Percentiles rank a stretch among this genome's conserved stretches.
These are phyloP conservation scores for Sterrhoptilus dennistouni DNA, from an alignment of 2,113 vertebrate species.

Conservation along the genomic window DNA sequence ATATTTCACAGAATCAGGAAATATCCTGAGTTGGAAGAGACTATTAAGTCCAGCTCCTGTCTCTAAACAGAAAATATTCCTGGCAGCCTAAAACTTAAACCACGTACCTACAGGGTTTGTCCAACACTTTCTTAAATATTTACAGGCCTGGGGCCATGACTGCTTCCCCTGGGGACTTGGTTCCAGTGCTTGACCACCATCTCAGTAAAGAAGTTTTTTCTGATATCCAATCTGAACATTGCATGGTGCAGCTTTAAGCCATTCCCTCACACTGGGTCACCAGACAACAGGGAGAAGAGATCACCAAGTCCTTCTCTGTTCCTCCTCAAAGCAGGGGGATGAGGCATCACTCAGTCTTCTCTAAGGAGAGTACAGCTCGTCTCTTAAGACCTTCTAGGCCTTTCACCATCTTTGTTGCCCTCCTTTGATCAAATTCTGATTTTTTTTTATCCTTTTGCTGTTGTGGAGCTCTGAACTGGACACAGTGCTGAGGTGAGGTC, in stretches of 20 bases:
- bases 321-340: accelerated
- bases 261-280: neutral
- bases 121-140: neutral
- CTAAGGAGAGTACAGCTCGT: neutral
- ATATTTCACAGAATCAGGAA: neutral
- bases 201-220: neutral
- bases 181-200: neutral
- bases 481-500: neutral
- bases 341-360: neutral
- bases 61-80: neutral
- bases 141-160: neutral
- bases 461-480: neutral
- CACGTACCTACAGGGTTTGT: neutral
- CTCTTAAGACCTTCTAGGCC: neutral
- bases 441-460: neutral
- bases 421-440: neutral
- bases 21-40: neutral
- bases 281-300: neutral
- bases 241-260: neutral
- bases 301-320: neutral
- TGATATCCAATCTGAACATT: neutral
- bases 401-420: neutral
- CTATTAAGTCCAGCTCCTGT: neutral
- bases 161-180: neutral
- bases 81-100: neutral